phyloP scores from a whole-genome alignment of 2,888 invertebrate genomes.

The Meliscaeva auricollis region DNA sequence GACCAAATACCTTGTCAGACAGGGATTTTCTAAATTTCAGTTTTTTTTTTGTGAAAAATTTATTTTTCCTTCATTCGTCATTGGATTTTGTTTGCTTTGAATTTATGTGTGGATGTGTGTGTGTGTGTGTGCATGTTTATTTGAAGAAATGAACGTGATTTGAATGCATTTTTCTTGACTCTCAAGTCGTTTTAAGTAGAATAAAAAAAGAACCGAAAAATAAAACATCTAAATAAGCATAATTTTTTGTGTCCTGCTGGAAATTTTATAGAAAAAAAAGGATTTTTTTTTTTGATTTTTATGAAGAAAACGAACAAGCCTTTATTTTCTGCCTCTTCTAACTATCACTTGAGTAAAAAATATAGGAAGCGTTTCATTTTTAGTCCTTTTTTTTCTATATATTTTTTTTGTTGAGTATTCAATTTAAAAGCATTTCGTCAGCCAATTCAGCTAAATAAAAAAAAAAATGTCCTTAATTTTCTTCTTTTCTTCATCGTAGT shows the following conservation, averaged over 20 bases:
- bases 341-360: slow-evolving; percentile 33
- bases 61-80: slow-evolving; percentile 28
- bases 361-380: slow-evolving; percentile 17
- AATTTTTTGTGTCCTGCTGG: slow-evolving; percentile 36
- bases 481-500: slow-evolving; percentile 40
- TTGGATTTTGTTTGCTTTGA: slow-evolving; percentile 14
- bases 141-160: slow-evolving; percentile 66
- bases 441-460: slow-evolving; percentile 39
- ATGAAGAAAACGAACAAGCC: slow-evolving; percentile 2
- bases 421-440: slow-evolving; percentile 73
- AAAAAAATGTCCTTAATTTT: slow-evolving; percentile 67
- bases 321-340: slow-evolving; percentile 20
- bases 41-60: slow-evolving; percentile 22
- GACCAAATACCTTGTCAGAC: slow-evolving; percentile 70
- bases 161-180: slow-evolving; percentile 67
- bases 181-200: slow-evolving; percentile 34
- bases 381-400: neutral
- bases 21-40: slow-evolving; percentile 48
- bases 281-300: neutral
- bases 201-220: neutral
- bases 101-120: slow-evolving; percentile 2
- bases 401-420: slow-evolving; percentile 61
- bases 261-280: slow-evolving; percentile 19
- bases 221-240: slow-evolving; percentile 39
- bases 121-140: slow-evolving; percentile 17